A percentile compares a stretch with the other conserved stretches of the same genome.
These are phyloP conservation scores for Cylloceria caligata DNA, from an alignment of 2,888 invertebrate genomes.

Conservation along the genomic window DNA sequence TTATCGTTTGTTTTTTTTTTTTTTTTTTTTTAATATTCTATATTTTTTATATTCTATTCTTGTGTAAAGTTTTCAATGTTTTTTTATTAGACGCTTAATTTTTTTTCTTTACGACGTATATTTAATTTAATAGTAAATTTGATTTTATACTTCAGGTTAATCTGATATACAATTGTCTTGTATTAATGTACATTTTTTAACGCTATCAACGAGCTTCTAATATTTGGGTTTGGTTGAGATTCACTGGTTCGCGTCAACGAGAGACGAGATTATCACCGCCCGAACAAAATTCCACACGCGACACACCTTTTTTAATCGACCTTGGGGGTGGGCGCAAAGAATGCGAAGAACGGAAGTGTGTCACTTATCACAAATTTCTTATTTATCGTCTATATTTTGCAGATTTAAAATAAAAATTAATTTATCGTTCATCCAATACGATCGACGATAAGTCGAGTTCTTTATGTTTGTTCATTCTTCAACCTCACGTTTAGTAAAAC, in stretches of 20 bases:
- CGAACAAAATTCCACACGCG: constrained; percentile 32
- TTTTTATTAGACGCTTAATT: neutral
- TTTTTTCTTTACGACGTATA: neutral
- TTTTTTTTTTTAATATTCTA: too few relatives aligned
- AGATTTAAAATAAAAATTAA: neutral
- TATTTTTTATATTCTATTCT: too few relatives aligned
- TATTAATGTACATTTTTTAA: neutral
- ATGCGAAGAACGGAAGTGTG: constrained; percentile 7
- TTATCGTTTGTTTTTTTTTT: too few relatives aligned
- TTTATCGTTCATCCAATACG: neutral
- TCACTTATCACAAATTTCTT: constrained; percentile 9
- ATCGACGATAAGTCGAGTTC: neutral
- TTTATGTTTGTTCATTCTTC: neutral
- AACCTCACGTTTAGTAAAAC: neutral
- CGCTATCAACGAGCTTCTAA: too few relatives aligned
- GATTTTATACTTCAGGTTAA: neutral
- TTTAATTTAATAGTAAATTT: too few relatives aligned
- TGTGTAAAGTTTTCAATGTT: too few relatives aligned
- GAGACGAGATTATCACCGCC: constrained; percentile 18
- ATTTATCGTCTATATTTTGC: neutral
- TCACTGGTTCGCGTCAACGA: neutral
- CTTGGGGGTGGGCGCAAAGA: constrained; percentile 1
- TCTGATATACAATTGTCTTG: neutral
- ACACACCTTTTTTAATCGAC: constrained; percentile 42
- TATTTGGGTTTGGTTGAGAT: neutral